Base-by-base conservation (phyloP, 2,888 invertebrate species). In the Beris morrisii region DNA sequence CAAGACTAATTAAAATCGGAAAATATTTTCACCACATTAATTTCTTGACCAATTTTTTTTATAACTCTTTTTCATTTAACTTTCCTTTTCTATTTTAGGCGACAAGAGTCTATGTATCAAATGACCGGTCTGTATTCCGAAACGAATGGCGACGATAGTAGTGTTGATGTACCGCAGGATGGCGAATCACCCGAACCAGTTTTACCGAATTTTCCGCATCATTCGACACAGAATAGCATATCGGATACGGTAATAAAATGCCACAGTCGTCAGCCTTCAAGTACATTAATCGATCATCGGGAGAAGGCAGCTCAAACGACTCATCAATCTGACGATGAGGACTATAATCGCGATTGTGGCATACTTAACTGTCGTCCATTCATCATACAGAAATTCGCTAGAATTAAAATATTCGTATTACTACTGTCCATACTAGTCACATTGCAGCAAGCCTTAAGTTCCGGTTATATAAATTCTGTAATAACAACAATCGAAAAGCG, bases 401-500 rank as follows among this genome's bases (percentile, higher is more conserved):
- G 91, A 82, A 95, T 95, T 78, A 93, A 93, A 89, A 91, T 93
- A 78, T 94, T 94, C 82, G 93, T 94, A 78, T 86, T 93, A 80
- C 87, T 94, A 75, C 86, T 94, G 73, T 93, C 93, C 77, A 87
- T 93, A 83, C 87, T 94, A 78, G 94, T 94, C 75, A 94, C 93
- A 74, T 84, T 94, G 73, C 94, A 94, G 79, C 94, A 94, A 82
- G 93, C 93, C 28, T 83, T 94, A 71, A 93, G 93, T 80, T 94
- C 93, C 69, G 94, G 94, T 72, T 94, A 94, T 80, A 93, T 93
- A 73, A 94, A 94, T 83, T 93, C 93, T 80, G 96, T 97, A 81
- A 95, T 97, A 80, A 96, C 96, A 72, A 97, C 96, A 66, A 95
- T 97, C 75, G 96, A 97, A 83, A 95, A 95, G 81, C 89, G 96